Conservation (phyloP, 1,140 invertebrate species). For the Panagrolaimus sp. region DNA sequence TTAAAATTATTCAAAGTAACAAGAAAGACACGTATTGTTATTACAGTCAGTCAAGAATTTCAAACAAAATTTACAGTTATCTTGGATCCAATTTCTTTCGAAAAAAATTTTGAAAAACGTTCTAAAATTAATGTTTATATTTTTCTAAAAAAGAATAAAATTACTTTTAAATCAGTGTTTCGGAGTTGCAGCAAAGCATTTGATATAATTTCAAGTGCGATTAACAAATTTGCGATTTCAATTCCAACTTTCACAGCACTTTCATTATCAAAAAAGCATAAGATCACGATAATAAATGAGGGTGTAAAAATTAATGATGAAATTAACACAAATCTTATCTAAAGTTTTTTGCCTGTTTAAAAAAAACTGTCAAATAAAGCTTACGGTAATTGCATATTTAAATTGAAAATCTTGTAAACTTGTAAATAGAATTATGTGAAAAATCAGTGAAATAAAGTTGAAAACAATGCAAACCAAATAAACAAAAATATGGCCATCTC, state of each 20-base stretch:
- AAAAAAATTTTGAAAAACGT: too few relatives aligned
- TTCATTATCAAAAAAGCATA: not conserved
- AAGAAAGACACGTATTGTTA: too few relatives aligned
- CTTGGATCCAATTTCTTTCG: too few relatives aligned
- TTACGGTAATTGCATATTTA: constrained; percentile 8
- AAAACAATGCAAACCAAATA: constrained; percentile 10
- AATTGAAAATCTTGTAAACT: not conserved
- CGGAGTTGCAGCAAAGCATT: constrained; percentile 8
- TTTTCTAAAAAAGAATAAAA: not conserved
- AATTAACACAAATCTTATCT: not conserved
- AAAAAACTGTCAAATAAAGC: not conserved
- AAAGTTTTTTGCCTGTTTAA: not conserved
- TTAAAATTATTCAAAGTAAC: too few relatives aligned
- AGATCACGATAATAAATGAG: not conserved
- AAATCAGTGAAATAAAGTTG: not conserved
- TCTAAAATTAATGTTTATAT: too few relatives aligned
- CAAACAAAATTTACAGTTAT: too few relatives aligned
- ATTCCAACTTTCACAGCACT: not conserved
- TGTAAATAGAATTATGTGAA: not conserved
- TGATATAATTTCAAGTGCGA: not conserved
- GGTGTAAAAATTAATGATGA: not conserved
- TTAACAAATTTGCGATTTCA: not conserved
- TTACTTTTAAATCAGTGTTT: not conserved
- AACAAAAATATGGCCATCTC: not conserved
- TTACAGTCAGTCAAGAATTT: too few relatives aligned